Percentiles rank a stretch among this genome's conserved stretches.
Conservation (phyloP, 2,797 vertebrate species). For the Lutra lutra region DNA sequence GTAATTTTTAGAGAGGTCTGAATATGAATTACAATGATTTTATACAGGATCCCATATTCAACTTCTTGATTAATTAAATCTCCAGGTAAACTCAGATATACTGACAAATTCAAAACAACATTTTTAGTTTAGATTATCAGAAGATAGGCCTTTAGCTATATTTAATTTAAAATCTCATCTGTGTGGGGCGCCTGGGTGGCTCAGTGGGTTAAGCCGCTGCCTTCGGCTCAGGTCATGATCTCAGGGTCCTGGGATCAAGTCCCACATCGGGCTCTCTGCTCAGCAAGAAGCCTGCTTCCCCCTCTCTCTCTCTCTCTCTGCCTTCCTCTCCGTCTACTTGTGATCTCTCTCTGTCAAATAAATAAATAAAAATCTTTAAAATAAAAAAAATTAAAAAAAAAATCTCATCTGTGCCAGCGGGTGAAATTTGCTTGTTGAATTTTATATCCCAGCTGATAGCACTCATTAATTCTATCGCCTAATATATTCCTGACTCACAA, state of each 20-base stretch:
- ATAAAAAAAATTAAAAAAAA: no score
- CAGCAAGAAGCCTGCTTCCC: no score
- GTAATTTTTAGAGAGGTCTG: background rate
- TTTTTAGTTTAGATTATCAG: constrained; percentile 59
- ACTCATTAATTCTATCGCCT: constrained; percentile 69
- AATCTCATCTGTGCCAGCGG: constrained; percentile 56
- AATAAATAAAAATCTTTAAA: no score
- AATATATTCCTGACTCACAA: constrained; percentile 70
- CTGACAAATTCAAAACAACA: constrained; percentile 31
- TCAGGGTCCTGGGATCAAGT: no score
- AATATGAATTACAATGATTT: background rate
- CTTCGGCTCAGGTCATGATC: no score
- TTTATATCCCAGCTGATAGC: constrained; percentile 60
- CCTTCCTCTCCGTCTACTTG: no score
- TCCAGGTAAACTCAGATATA: constrained; percentile 7
- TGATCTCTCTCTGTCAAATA: no score
- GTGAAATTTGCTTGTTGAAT: constrained; percentile 37
- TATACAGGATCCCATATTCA: background rate
- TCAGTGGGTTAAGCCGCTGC: no score
- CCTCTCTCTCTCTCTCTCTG: no score
- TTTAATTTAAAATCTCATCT: constrained; percentile 70
- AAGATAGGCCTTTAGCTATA: constrained; percentile 45
- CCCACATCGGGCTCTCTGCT: no score
- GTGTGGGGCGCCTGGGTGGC: no score
- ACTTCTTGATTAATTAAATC: constrained; percentile 21